phyloP scores from a whole-genome alignment of 2,888 invertebrate genomes.

The Sphaerophoria taeniata region DNA sequence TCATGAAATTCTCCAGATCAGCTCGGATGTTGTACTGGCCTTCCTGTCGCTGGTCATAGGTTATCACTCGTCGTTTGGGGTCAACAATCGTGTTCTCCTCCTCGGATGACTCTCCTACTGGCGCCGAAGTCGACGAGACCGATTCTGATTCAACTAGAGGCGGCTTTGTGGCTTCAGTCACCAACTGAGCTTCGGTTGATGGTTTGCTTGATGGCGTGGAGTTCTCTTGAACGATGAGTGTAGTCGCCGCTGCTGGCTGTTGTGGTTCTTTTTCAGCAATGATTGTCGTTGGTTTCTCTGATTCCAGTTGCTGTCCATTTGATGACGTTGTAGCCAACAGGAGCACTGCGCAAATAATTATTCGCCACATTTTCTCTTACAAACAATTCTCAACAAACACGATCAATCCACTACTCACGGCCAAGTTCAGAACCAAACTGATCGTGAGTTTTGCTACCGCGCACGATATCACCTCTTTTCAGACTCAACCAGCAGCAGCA shows the following conservation, averaged over 20 bases:
- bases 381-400: not conserved
- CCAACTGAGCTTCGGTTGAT: conserved; percentile 39
- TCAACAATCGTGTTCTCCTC: conserved; percentile 35
- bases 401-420: conserved; percentile 61
- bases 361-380: conserved; percentile 61
- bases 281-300: conserved; percentile 34
- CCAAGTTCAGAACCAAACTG: conserved; percentile 74
- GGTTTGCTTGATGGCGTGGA: conserved; percentile 14
- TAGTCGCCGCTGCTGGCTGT: conserved; percentile 28
- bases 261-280: conserved; percentile 60
- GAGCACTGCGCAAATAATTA: conserved; percentile 69
- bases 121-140: not conserved
- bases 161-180: conserved; percentile 53
- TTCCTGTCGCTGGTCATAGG: conserved; percentile 88
- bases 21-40: conserved; percentile 90
- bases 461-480: conserved; percentile 63
- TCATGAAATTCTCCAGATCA: conserved; percentile 89
- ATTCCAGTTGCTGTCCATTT: conserved; percentile 48
- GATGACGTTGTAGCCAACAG: conserved; percentile 22
- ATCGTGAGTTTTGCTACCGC: conserved; percentile 60
- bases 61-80: conserved; percentile 78
- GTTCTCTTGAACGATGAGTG: conserved; percentile 42
- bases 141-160: conserved; percentile 40
- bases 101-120: conserved; percentile 14
- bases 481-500: not conserved